Percentiles rank a stretch among this genome's conserved stretches.
These are phyloP conservation scores for Gandaritis pyraliata DNA, from an alignment of 2,888 invertebrate species.

Conservation along the genomic window DNA sequence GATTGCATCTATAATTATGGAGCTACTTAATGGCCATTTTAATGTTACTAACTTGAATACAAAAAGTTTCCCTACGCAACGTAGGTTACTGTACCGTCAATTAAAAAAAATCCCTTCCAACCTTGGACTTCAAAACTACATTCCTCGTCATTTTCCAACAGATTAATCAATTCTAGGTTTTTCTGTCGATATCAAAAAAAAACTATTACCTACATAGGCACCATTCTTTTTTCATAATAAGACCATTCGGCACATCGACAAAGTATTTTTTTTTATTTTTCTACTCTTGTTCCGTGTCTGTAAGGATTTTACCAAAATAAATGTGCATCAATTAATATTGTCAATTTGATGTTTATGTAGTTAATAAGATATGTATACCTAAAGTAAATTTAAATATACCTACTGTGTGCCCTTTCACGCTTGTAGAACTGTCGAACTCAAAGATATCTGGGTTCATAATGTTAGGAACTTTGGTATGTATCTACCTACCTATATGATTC, in stretches of 20 bases:
- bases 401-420: slow-evolving; percentile 15
- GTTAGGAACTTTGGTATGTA: background rate
- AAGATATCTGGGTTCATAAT: background rate
- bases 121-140: background rate
- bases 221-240: too few species aligned
- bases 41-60: background rate
- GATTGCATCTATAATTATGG: background rate
- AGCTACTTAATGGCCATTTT: background rate
- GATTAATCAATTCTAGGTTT: too few species aligned
- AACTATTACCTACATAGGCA: too few species aligned
- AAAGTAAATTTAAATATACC: slow-evolving; percentile 7
- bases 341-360: slow-evolving; percentile 61
- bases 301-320: slow-evolving; percentile 37
- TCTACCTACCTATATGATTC: background rate
- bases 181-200: too few species aligned
- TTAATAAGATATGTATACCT: slow-evolving; percentile 27
- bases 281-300: slow-evolving; percentile 34
- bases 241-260: background rate
- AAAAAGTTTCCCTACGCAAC: background rate
- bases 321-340: slow-evolving; percentile 71
- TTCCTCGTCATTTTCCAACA: too few species aligned
- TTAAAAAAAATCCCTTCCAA: background rate
- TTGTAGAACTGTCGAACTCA: slow-evolving; percentile 8
- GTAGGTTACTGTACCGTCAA: background rate
- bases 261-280: slow-evolving; percentile 3